phyloP scores from a whole-genome alignment of 2,888 invertebrate genomes.

The Hirtodrosophila histrioides region DNA sequence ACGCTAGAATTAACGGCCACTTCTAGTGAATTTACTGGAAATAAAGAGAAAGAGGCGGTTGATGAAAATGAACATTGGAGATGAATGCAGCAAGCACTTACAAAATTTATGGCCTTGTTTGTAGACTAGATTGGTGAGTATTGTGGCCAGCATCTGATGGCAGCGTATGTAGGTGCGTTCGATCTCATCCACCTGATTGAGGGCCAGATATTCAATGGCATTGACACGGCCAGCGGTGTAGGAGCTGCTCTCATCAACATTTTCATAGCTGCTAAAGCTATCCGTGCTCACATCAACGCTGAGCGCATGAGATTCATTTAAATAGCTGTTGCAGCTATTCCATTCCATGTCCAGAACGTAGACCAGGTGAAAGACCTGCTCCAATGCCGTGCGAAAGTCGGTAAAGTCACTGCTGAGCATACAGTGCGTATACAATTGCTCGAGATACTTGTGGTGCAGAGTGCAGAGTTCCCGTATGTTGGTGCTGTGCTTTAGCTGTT shows the following conservation, averaged over 20 bases:
- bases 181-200: slow-evolving; percentile 80
- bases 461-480: slow-evolving; percentile 80
- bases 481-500: slow-evolving; percentile 68
- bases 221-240: slow-evolving; percentile 5
- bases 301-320: slow-evolving; percentile 63
- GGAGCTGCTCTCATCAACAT: slow-evolving; percentile 27
- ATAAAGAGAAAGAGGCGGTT: slow-evolving; percentile 1
- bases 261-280: slow-evolving; percentile 36
- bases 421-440: slow-evolving; percentile 78
- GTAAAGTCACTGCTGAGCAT: slow-evolving; percentile 68
- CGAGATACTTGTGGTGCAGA: slow-evolving; percentile 82
- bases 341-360: slow-evolving; percentile 82
- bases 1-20: slow-evolving; percentile 79
- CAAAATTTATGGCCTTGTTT: slow-evolving; percentile 49
- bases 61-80: not conserved
- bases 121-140: slow-evolving; percentile 77
- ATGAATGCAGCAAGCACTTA: slow-evolving; percentile 32
- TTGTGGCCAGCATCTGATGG: slow-evolving; percentile 81
- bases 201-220: slow-evolving; percentile 61
- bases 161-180: slow-evolving; percentile 83
- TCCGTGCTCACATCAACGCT: slow-evolving; percentile 16
- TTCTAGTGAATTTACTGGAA: slow-evolving; percentile 80
- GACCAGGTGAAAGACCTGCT: slow-evolving; percentile 81
- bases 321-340: slow-evolving; percentile 70
- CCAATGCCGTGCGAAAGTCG: slow-evolving; percentile 73